Percentiles rank a stretch among this genome's conserved stretches.
phyloP scores from a whole-genome alignment of 2,113 vertebrate genomes.

The Merops nubicus region DNA sequence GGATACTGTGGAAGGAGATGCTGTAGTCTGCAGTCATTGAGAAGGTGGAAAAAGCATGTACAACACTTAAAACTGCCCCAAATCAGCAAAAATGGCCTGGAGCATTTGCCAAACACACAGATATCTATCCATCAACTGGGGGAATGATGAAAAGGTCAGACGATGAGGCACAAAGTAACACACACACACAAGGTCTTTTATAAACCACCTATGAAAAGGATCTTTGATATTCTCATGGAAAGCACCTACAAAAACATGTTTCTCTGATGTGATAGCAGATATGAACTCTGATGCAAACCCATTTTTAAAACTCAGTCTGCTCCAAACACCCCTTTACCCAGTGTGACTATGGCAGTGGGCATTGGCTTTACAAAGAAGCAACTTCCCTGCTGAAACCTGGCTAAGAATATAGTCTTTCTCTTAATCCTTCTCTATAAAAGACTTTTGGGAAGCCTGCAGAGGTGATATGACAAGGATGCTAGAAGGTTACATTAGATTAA shows the following conservation, averaged over 20 bases:
- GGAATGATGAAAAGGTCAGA: background rate
- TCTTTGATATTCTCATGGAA: background rate
- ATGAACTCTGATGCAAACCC: background rate
- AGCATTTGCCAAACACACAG: background rate
- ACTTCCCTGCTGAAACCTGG: background rate
- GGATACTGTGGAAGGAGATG: conserved; percentile 41
- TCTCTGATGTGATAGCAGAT: background rate
- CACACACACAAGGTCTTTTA: background rate
- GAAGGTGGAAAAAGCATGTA: background rate
- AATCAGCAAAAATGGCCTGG: background rate
- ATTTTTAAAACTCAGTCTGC: background rate
- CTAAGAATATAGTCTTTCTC: no score
- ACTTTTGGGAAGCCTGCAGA: background rate
- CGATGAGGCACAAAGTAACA: background rate
- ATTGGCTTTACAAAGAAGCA: background rate
- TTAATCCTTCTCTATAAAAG: background rate
- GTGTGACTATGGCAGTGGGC: accelerated
- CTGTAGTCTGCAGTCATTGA: conserved; percentile 1
- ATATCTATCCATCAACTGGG: background rate
- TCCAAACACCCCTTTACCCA: background rate
- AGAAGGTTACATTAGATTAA: background rate
- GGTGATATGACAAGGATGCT: background rate
- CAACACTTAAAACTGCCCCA: background rate
- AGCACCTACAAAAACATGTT: background rate
- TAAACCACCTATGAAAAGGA: background rate